These are phyloP conservation scores for Melangyna quadrimaculata DNA, from an alignment of 2,888 invertebrate species.

Conservation along the genomic window DNA sequence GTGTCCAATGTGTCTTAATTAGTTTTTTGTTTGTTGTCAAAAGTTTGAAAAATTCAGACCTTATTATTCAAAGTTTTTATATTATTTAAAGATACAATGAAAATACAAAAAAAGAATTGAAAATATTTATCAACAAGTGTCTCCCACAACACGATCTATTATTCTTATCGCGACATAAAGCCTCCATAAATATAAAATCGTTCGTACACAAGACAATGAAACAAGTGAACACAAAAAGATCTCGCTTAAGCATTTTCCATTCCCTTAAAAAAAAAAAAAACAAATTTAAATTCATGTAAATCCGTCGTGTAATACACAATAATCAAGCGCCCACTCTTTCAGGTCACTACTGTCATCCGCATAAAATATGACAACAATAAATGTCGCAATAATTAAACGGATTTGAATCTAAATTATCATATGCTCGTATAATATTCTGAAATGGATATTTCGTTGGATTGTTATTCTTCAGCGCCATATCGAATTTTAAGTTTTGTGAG, in stretches of 20 bases:
- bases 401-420: constrained; percentile 46
- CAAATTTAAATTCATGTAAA: constrained; percentile 14
- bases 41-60: not conserved
- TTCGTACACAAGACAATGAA: not conserved
- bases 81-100: not conserved
- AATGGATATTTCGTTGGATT: constrained; percentile 1
- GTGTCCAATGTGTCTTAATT: no score
- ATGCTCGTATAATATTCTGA: not conserved
- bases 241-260: not conserved
- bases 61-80: not conserved
- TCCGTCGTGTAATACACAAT: constrained; percentile 48
- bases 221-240: constrained; percentile 15
- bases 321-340: constrained; percentile 43
- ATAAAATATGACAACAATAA: constrained; percentile 51
- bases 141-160: not conserved
- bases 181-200: not conserved
- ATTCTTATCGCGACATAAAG: not conserved
- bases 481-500: not conserved
- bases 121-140: constrained; percentile 3
- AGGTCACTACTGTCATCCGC: constrained; percentile 11
- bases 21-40: no score
- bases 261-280: not conserved
- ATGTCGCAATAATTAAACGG: constrained; percentile 58
- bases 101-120: not conserved
- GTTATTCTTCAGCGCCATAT: constrained; percentile 22